Evolutionary conservation across 2,888 invertebrate species (phyloP), one percentile per base, ranked within the genome.

Genomic region (Fragum fragum): DNA sequence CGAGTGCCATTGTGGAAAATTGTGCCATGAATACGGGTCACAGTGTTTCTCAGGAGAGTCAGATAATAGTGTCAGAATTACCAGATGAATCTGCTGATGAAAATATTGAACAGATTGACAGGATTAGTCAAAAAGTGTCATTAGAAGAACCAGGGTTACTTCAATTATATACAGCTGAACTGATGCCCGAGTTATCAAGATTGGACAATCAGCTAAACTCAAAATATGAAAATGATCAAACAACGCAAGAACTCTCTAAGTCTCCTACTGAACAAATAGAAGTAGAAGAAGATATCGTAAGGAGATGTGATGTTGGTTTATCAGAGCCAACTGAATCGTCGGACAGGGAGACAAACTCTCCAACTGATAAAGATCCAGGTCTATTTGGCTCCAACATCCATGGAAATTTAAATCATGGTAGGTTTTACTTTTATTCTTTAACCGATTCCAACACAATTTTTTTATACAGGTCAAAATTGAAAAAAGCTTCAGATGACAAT

Each of bases 91-190:
- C 36, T 9, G n/a, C 5, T 14, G 63, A 11, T n/a, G n/a, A 63
- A 63, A 14, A 63, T 63, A 18, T 32, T n/a, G n/a, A 36, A 1
- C 16, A 63, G 6, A 7, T 28, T 18, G 28, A 63, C 28, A 32
- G 57, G 16, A 11, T 36, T 18, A 28, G 28, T 9, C n/a, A 9
- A 11, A 14, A n/a, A 16, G 36, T 42, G 21, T 66, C 42, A 36
- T 0, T 23, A 42, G 18, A 39, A 39, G 78, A 77, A 66, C 75
- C 72, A 57, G 83, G 83, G 52, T 66, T 81, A 55, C 73, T 84
- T 70, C 80, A 80, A 66, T 73, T 82, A 26, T 82, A 73, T 26
- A 68, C 66, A 21, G 57, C 36, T 23, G 55, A 71, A 36, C 28
- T 32, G 7, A 55, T 32, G 57, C 32, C 71, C 36, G 23, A 71